Evolutionary conservation across 1,140 invertebrate species (phyloP), one percentile per base, ranked within the genome.

Genomic region (Lanistes nyassanus): DNA sequence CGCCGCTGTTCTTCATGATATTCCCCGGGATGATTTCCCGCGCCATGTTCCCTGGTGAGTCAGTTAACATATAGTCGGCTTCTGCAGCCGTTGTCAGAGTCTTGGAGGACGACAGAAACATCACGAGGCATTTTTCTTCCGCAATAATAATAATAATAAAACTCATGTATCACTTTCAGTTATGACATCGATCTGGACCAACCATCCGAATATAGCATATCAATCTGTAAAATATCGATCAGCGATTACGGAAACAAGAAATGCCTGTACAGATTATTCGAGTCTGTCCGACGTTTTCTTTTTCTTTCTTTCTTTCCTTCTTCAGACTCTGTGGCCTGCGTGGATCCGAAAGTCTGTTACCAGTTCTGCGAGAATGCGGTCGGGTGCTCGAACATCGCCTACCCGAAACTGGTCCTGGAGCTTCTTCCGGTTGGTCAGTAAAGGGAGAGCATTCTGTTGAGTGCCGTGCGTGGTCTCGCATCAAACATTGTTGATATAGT

Each of bases 11-110:
- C 80, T 82, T 92, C 19, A 89, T 92, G 74, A 86, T 92, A 7
- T 83, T 92, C 42, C 91, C 91, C 3, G 91, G 91, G 51, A 92
- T 92, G 91, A 91, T 91, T 7, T 88, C 89, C 36, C 75, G 91
- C 65, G 87, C 91, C 31, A 79, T 91, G 7, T 91, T 86, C 80
- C 84, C 90, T 76, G 86, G 90, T 90, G 80, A 62, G 68, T 37
- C 29, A n/a, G n/a, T n/a, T n/a, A n/a, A n/a, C n/a, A n/a, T n/a
- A n/a, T n/a, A n/a, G n/a, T n/a, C n/a, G n/a, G 42, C 5, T 47
- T 47, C 42, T 47, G 42, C 19, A 16, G 42, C 5, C 19, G 42
- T 16, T 47, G 42, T 47, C 42, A 47, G 19, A n/a, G n/a, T n/a
- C n/a, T n/a, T n/a, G n/a, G n/a, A n/a, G n/a, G 5, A 42, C 39